Conservation (phyloP, 2,113 vertebrate species). For the Leptobrachium ailaonicum region DNA sequence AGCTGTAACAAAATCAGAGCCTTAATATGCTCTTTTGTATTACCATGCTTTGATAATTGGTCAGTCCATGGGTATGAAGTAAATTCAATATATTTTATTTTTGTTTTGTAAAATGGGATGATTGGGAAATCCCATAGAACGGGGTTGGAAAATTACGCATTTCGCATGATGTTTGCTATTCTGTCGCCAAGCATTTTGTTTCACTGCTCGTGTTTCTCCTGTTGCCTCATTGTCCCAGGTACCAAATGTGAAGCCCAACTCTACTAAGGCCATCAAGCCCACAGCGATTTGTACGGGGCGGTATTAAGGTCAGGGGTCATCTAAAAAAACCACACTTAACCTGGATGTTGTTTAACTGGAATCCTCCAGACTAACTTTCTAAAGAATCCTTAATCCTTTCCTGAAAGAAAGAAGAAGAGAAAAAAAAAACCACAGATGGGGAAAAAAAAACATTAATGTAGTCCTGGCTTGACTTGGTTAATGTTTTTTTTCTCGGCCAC, state of each 20-base stretch:
- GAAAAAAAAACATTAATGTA: too few species aligned
- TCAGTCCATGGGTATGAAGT: neutral
- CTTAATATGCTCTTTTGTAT: neutral
- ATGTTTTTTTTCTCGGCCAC: too few species aligned
- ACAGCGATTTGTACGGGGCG: slow-evolving; percentile 80
- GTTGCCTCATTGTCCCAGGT: slow-evolving; percentile 79
- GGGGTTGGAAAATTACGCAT: neutral
- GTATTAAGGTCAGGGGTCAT: slow-evolving; percentile 83
- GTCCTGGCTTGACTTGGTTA: too few species aligned
- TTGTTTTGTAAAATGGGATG: neutral
- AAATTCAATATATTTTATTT: neutral
- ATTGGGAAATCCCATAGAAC: slow-evolving; percentile 20
- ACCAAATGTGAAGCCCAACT: slow-evolving; percentile 76
- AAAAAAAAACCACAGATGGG: too few species aligned
- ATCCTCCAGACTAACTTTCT: slow-evolving; percentile 69
- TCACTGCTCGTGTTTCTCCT: slow-evolving; percentile 67
- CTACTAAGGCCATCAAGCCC: slow-evolving; percentile 70
- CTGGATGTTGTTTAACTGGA: slow-evolving; percentile 62
- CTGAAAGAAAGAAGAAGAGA: slow-evolving; percentile 4
- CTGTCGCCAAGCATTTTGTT: slow-evolving; percentile 56
- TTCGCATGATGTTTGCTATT: slow-evolving; percentile 46
- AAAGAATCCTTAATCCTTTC: slow-evolving; percentile 55
- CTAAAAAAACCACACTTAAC: slow-evolving; percentile 67
- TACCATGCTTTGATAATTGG: neutral
- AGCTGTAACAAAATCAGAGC: neutral